Evolutionary conservation across 1,140 invertebrate genomes (phyloP).

Genomic region (Caenorhabditis brenneri): DNA sequence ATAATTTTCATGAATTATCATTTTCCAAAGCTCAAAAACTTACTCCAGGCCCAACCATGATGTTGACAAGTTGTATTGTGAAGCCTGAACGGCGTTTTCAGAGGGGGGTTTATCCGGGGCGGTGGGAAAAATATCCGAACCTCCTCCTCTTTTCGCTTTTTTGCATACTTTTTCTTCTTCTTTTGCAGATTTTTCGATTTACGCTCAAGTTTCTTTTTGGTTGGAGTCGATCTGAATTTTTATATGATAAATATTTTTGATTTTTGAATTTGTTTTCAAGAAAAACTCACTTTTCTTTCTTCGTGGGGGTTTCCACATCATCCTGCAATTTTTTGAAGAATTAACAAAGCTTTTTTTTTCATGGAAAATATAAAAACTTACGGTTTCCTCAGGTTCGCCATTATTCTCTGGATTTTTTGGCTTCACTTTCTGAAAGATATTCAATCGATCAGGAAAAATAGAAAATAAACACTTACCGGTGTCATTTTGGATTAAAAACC

Average conservation of each 20-base stretch:
- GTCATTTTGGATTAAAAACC: background rate
- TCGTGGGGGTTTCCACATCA: background rate
- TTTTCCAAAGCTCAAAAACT: background rate
- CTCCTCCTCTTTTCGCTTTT: conserved; percentile 11
- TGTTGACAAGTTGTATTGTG: background rate
- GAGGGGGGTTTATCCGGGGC: background rate
- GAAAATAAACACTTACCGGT: background rate
- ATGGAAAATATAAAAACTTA: background rate
- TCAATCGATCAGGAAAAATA: background rate
- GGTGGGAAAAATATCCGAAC: conserved; percentile 18
- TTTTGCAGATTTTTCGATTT: background rate
- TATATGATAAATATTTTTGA: background rate
- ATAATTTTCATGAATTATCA: too few species aligned
- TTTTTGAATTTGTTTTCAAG: background rate
- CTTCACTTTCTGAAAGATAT: conserved; percentile 16
- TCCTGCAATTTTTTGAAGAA: background rate
- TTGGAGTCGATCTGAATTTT: background rate
- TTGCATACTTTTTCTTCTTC: background rate
- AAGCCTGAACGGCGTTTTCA: background rate
- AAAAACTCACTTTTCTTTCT: background rate
- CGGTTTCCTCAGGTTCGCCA: background rate
- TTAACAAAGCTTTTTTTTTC: too few species aligned
- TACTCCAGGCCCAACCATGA: background rate
- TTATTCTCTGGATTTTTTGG: background rate
- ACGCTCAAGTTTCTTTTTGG: background rate